Evolutionary conservation across 2,888 invertebrate genomes (phyloP).

Genomic region (Odontomyia ornata): DNA sequence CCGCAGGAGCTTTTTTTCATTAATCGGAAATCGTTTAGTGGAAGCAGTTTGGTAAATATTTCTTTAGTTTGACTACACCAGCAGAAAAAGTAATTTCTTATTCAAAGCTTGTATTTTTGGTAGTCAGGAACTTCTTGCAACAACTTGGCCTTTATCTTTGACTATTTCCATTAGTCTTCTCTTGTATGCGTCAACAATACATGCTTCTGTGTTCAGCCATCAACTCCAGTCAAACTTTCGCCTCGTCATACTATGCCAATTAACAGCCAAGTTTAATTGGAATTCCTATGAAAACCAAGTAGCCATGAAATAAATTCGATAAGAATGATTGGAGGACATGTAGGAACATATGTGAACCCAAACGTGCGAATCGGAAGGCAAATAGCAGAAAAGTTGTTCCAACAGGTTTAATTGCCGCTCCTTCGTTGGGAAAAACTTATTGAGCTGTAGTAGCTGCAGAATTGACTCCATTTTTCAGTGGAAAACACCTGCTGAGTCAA

Average conservation of each 20-base stretch:
- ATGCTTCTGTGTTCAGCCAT: neutral
- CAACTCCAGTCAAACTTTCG: conserved; percentile 5
- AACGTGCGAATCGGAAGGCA: neutral
- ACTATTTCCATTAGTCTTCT: neutral
- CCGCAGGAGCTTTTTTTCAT: neutral
- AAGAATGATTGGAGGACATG: neutral
- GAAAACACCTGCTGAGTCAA: conserved; percentile 4
- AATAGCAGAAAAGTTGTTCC: neutral
- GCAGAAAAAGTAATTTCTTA: neutral
- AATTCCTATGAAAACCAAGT: neutral
- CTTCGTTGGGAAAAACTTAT: neutral
- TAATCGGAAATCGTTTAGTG: conserved; percentile 10
- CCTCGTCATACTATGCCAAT: conserved; percentile 28
- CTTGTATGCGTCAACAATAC: neutral
- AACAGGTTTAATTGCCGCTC: neutral
- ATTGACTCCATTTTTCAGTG: neutral
- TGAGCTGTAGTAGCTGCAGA: neutral
- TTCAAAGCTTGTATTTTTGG: neutral
- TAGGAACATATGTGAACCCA: neutral
- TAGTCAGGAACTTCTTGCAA: neutral
- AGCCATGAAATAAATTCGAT: neutral
- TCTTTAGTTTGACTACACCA: neutral
- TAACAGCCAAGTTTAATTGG: neutral
- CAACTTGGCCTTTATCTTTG: neutral
- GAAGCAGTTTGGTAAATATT: conserved; percentile 8